A percentile compares a stretch with the other conserved stretches of the same genome.
Evolutionary conservation across 2,797 vertebrate genomes (phyloP).

Genomic region (Amblyopsis hoosieri): DNA sequence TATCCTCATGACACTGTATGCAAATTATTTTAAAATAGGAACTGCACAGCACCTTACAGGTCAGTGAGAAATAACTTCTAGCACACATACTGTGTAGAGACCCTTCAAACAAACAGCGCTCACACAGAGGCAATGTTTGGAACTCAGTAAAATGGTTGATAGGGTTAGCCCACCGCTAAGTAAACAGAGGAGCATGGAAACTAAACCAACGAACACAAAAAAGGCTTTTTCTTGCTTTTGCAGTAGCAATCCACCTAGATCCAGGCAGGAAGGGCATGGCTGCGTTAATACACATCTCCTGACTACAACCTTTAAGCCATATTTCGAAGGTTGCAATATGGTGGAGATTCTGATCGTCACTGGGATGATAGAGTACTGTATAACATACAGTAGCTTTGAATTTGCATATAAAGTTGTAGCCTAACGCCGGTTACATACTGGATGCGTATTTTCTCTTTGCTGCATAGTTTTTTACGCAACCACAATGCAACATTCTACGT

Average conservation of each 20-base stretch:
- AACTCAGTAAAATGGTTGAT: slow-evolving; percentile 43
- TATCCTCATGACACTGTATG: slow-evolving; percentile 18
- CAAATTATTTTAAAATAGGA: slow-evolving; percentile 15
- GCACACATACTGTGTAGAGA: slow-evolving; percentile 16
- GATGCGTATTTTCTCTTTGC: too few species aligned
- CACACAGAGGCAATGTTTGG: slow-evolving; percentile 24
- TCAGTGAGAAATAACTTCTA: slow-evolving; percentile 5
- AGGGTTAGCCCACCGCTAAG: slow-evolving; percentile 47
- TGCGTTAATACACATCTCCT: slow-evolving; percentile 66
- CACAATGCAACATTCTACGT: too few species aligned
- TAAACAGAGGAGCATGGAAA: slow-evolving; percentile 68
- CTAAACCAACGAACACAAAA: slow-evolving; percentile 53
- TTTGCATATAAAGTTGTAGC: too few species aligned
- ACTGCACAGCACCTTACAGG: slow-evolving; percentile 3
- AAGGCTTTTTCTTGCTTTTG: slow-evolving; percentile 52
- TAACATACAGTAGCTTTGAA: too few species aligned
- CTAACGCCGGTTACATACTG: too few species aligned
- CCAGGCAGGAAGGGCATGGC: slow-evolving; percentile 38
- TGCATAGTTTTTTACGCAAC: too few species aligned
- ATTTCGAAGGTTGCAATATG: slow-evolving; percentile 67
- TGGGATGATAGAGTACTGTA: slow-evolving; percentile 1
- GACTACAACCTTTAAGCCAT: slow-evolving; percentile 67
- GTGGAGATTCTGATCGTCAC: slow-evolving; percentile 42
- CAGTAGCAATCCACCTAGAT: slow-evolving; percentile 61
- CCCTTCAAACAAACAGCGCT: slow-evolving; percentile 11